Evolutionary conservation across 2,113 vertebrate genomes (phyloP).

Genomic region (Gobiocypris rarus): DNA sequence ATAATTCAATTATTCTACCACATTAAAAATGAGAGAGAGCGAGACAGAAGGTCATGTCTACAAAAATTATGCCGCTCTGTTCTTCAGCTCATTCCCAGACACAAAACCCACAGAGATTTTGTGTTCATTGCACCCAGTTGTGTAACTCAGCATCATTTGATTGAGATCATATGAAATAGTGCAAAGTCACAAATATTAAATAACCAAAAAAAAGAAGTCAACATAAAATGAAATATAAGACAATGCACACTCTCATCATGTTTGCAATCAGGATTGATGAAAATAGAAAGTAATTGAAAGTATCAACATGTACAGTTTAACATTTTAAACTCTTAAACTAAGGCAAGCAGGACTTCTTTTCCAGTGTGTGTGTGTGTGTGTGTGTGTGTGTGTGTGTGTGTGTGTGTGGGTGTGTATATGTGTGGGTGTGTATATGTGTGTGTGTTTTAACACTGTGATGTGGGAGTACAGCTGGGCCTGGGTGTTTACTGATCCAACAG

Average conservation of each 20-base stretch:
- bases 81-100: conserved; percentile 4
- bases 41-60: conserved; percentile 14
- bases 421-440: conserved; percentile 4
- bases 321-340: neutral
- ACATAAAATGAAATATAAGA: neutral
- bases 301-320: neutral
- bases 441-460: neutral
- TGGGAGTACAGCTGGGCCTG: neutral
- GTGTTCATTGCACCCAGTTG: neutral
- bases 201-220: neutral
- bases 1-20: conserved; percentile 48
- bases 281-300: neutral
- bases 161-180: neutral
- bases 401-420: neutral
- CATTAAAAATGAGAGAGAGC: conserved; percentile 36
- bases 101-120: neutral
- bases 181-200: neutral
- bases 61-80: neutral
- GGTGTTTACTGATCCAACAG: conserved; percentile 3
- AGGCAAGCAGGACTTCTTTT: neutral
- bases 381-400: neutral
- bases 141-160: neutral
- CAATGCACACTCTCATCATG: too few species aligned
- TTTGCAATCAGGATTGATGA: neutral
- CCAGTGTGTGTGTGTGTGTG: neutral